Percentiles rank a stretch among this genome's conserved stretches.
Evolutionary conservation across 2,888 invertebrate species (phyloP).

Genomic region (Apamea epomidion): DNA sequence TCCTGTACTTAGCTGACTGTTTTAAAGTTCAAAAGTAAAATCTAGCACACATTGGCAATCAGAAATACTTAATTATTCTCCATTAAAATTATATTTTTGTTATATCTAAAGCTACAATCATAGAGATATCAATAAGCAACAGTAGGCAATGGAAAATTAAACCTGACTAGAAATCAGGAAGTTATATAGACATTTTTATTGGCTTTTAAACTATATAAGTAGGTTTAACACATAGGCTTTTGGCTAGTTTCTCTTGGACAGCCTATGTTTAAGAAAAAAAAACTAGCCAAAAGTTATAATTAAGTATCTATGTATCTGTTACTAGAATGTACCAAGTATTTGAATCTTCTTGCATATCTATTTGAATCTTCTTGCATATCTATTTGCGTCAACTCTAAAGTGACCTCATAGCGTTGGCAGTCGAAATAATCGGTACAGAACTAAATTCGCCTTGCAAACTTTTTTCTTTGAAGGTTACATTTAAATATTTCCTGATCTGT

Average conservation of each 20-base stretch:
- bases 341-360: constrained; percentile 7
- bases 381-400: constrained; percentile 48
- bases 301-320: neutral
- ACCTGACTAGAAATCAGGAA: constrained; percentile 6
- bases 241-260: too few relatives aligned
- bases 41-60: neutral
- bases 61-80: neutral
- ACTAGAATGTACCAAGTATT: neutral
- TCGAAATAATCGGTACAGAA: constrained; percentile 59
- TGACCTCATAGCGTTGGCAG: constrained; percentile 51
- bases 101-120: constrained; percentile 25
- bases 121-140: constrained; percentile 13
- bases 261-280: too few relatives aligned
- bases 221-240: constrained; percentile 1
- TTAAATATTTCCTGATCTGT: constrained; percentile 78
- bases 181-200: constrained; percentile 1
- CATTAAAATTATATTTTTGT: neutral
- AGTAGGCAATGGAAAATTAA: neutral
- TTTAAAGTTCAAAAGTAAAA: constrained; percentile 1
- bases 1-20: neutral
- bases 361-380: constrained; percentile 34
- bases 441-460: constrained; percentile 72
- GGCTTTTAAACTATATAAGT: constrained; percentile 10
- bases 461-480: constrained; percentile 76
- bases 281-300: neutral